These are phyloP conservation scores for Drosophila borborema DNA, from an alignment of 2,888 invertebrate species.

Conservation along the genomic window DNA sequence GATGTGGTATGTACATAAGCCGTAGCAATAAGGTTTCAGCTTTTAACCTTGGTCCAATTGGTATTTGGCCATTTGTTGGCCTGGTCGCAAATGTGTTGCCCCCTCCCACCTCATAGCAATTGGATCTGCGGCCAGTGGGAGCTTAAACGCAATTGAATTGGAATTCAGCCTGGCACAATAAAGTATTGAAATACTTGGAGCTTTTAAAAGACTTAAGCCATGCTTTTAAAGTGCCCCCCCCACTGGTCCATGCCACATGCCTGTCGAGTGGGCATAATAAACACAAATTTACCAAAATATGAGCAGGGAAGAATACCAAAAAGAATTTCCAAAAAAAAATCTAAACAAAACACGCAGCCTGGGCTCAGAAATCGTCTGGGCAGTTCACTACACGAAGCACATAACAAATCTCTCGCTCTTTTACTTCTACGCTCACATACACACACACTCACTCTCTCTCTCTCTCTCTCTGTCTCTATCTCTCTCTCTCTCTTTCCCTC, in stretches of 20 bases:
- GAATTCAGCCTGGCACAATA: constrained; percentile 12
- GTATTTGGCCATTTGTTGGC: constrained; percentile 3
- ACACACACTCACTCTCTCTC: background rate
- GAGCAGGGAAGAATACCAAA: background rate
- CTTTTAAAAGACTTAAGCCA: constrained; percentile 2
- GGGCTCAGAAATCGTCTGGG: constrained; percentile 54
- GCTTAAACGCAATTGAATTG: constrained; percentile 1
- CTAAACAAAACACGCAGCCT: constrained; percentile 45
- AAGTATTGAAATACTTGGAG: constrained; percentile 6
- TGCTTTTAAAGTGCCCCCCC: constrained; percentile 31
- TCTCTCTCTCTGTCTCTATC: no score
- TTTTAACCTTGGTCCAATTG: constrained; percentile 20
- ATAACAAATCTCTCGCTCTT: constrained; percentile 39
- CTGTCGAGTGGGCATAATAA: constrained; percentile 21
- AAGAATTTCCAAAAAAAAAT: background rate
- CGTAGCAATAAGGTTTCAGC: constrained; percentile 14
- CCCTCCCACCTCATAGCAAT: background rate
- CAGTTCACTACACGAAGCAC: constrained; percentile 44
- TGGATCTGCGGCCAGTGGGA: background rate
- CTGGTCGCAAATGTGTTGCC: background rate
- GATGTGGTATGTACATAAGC: constrained; percentile 29
- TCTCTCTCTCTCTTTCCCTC: background rate
- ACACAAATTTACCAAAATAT: constrained; percentile 29
- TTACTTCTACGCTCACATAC: background rate
- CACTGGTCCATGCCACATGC: background rate